Conservation (phyloP, 2,113 vertebrate species). For the Daboia siamensis region DNA sequence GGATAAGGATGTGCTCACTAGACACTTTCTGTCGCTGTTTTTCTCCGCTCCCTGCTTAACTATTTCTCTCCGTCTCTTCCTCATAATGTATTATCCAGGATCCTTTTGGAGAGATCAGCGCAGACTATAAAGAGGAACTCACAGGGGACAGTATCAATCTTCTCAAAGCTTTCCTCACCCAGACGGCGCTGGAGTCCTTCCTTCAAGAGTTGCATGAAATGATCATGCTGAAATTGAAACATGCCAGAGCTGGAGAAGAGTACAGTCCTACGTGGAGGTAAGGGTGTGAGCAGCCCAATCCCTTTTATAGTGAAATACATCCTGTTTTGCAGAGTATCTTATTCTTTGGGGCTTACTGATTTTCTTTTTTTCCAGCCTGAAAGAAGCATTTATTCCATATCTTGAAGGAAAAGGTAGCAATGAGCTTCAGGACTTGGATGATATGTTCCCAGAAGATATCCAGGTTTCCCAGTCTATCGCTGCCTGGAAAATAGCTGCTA, state of each 20-base stretch:
- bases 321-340: neutral
- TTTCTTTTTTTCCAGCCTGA: conserved; percentile 73
- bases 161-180: conserved; percentile 77
- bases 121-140: conserved; percentile 72
- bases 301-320: neutral
- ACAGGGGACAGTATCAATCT: conserved; percentile 54
- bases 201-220: conserved; percentile 91
- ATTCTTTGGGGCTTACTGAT: fast-evolving
- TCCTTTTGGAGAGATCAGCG: conserved; percentile 77
- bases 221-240: conserved; percentile 78
- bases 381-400: conserved; percentile 71
- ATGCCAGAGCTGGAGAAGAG: conserved; percentile 51
- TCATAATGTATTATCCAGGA: conserved; percentile 69
- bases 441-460: conserved; percentile 77
- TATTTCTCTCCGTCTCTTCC: fast-evolving
- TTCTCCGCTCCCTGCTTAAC: neutral
- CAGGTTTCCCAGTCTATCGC: conserved; percentile 69
- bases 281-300: neutral
- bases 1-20: neutral
- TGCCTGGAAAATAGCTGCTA: conserved; percentile 79
- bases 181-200: conserved; percentile 77
- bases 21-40: fast-evolving
- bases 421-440: conserved; percentile 67
- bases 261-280: conserved; percentile 83
- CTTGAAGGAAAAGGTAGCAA: conserved; percentile 74